Conservation (phyloP, 2,888 invertebrate species). For the Aspidiotus destructor region DNA sequence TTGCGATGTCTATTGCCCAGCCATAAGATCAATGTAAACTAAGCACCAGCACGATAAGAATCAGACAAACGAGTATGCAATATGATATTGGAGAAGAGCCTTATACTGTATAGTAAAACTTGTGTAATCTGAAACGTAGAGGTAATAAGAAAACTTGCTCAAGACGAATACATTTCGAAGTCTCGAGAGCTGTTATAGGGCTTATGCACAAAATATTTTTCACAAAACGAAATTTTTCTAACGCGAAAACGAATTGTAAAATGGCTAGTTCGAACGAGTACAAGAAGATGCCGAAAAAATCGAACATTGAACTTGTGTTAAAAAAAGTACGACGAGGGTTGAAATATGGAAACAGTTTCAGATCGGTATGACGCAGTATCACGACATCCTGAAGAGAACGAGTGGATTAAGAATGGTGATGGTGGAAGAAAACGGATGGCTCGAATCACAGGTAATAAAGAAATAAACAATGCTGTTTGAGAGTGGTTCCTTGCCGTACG, state of each 20-base stretch:
- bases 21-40: no score
- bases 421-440: background rate
- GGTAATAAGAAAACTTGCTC: background rate
- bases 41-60: no score
- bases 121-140: background rate
- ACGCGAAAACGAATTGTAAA: background rate
- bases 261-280: background rate
- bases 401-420: background rate
- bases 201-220: background rate
- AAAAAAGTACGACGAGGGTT: background rate
- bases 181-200: background rate
- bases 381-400: background rate
- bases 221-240: background rate
- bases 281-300: background rate
- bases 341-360: background rate
- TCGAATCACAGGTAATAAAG: background rate
- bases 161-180: background rate
- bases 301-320: background rate
- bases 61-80: no score
- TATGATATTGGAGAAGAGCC: no score
- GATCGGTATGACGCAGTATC: background rate
- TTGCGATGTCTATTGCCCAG: no score
- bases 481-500: background rate
- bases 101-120: conserved; percentile 6
- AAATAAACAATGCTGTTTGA: background rate